Base-by-base conservation (phyloP, 2,888 invertebrate species). In the Blera fallax region DNA sequence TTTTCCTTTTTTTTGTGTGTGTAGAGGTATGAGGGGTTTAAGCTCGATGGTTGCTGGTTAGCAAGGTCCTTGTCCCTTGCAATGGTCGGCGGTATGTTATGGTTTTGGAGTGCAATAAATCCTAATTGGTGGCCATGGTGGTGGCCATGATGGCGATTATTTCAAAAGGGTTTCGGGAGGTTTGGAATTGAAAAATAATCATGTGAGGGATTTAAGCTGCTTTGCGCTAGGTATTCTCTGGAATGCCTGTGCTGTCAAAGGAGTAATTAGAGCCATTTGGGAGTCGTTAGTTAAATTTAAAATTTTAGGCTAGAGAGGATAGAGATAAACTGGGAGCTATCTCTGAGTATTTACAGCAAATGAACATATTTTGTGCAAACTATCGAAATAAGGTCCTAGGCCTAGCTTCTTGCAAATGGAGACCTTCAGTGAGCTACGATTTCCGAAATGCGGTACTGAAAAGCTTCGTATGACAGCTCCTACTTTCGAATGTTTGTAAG, bases 91-190 rank as follows among this genome's bases (percentile, higher is more conserved):
- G 72, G 21, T 50, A 27, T 60, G 32, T 11, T 56, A 40, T 64
- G 54, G 14, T 34, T 58, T 67, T 54, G 32, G 60, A 67, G 73
- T 69, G 83, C 72, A 84, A 84, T 79, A 74, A 84, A 84, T 84
- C 56, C 79, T 84, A 84, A 84, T 84, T 84, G 83, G 65, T 54
- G 45, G 73, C 52, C 10, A 18, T 50, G 37, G 40, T 54, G 45
- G 43, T 29, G 29, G 52, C 29, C 29, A n/a, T 45, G 24, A 52
- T 52, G 34, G 32, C 18, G 32, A 5, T 43, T 29, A 6, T 52
- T 45, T 10, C 1, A 7, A 5, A 45, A n/a, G 2, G n/a, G 64
- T 24, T 32, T n/a, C 10, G 11, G n/a, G 40, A n/a, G 14, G 16
- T 32, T 8, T 34, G 21, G 45, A 70, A 58, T 56, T 56, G 21